Evolutionary conservation across 2,113 vertebrate species (phyloP).

Genomic region (Eulemur rufifrons): DNA sequence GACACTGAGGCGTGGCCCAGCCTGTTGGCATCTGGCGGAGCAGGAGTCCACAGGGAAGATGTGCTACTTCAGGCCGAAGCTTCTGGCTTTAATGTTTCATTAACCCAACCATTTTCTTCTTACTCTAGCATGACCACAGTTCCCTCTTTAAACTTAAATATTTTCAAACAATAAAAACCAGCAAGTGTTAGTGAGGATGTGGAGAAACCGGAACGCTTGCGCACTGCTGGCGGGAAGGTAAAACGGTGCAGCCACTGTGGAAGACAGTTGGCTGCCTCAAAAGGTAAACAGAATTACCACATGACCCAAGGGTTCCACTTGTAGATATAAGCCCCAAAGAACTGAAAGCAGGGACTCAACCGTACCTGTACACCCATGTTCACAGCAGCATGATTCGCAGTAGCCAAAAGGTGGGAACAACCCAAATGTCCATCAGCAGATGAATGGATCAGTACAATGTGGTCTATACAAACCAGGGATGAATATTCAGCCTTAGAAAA

Average conservation of each 20-base stretch:
- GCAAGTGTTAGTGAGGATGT: not conserved
- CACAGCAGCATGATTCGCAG: not conserved
- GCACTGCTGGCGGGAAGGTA: not conserved
- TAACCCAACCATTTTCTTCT: not conserved
- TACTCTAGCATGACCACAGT: not conserved
- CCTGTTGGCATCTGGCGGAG: too few relatives aligned
- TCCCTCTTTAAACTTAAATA: not conserved
- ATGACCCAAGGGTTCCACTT: not conserved
- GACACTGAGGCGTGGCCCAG: not conserved
- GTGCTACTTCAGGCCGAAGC: not conserved
- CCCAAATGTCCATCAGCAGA: too few relatives aligned
- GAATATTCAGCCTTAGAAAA: not conserved
- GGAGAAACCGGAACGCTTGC: not conserved
- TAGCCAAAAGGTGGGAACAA: not conserved
- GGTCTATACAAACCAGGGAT: not conserved
- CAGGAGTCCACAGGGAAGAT: rapidly evolving
- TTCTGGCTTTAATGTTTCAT: not conserved
- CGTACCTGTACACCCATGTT: not conserved
- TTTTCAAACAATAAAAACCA: not conserved
- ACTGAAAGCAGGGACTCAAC: not conserved
- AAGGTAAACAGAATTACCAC: not conserved
- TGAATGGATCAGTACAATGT: not conserved
- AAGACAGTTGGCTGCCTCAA: not conserved
- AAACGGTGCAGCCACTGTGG: not conserved
- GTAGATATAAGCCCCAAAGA: not conserved